Evolutionary conservation across 30 jellyfish, hydroid and myxozoan species (phyloP), one percentile per base, ranked within the genome.

Genomic region (Aurelia sp.): DNA sequence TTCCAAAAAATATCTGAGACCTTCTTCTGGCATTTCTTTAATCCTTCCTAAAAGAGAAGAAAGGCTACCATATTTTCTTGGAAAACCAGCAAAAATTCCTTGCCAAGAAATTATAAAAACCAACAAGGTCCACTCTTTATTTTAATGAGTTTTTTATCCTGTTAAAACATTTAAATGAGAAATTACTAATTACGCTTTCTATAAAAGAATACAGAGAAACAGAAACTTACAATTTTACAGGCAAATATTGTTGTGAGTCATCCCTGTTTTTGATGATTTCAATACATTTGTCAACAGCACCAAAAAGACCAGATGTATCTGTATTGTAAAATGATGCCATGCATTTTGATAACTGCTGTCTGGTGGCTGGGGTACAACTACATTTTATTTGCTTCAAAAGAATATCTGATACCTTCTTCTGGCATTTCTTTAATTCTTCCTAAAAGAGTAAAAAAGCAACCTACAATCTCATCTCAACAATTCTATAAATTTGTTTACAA

Each of bases 281-380:
- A 13, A 74, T 66, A 78, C 97, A 93, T 64, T 70, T 74, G 63
- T 76, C 93, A 20, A 93, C 97, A 40, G 95, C 86, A 51, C 85
- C 92, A 90, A 93, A 93, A 8, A 93, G 77, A 3, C 96, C 98
- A 12, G 98, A 69, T 44, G 97, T 82, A 21, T 92, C 96, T 44
- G 74, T 80, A 64, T 64, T 78, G 78, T 63, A 81, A 17, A 93
- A 64, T 44, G 91, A 70, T 31, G 98, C 92, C 86, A 87, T 87
- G 74, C 98, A 93, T 82, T 76, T 87, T 68, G 96, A 84, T 19
- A 93, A 67, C 57, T 93, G 98, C 24, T 77, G 95, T 72, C 97
- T 57, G n/a, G 97, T 88, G 22, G 97, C 97, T 22, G 98, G 97
- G 47, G 97, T 93, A 59, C 98, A 87, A 61, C 93, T 93, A 48